These are phyloP conservation scores for Telenomus remus DNA, from an alignment of 1,140 invertebrate genomes.

Conservation along the genomic window DNA sequence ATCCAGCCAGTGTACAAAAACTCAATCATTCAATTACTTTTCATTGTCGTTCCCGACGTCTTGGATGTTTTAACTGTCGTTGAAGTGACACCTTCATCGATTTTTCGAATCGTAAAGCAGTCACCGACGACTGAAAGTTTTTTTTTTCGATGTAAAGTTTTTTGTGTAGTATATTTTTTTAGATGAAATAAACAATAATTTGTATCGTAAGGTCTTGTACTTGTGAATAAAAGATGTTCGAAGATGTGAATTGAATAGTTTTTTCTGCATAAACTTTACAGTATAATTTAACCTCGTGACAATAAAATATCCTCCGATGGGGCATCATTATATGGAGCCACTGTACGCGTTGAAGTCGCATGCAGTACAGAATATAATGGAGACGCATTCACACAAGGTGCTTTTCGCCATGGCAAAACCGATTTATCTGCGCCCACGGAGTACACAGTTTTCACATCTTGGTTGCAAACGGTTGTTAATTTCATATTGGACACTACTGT, in stretches of 20 bases:
- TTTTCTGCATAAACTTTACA: constrained; percentile 40
- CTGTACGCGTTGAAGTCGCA: constrained; percentile 50
- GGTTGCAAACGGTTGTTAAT: no score
- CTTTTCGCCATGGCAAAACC: constrained; percentile 66
- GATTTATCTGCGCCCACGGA: constrained; percentile 71
- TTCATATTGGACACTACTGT: no score
- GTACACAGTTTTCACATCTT: constrained; percentile 8
- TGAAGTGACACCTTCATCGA: no score
- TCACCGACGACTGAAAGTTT: no score
- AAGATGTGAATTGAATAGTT: constrained; percentile 47
- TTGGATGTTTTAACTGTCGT: not conserved
- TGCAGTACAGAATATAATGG: constrained; percentile 61
- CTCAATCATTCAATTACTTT: not conserved
- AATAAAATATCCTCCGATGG: constrained; percentile 51
- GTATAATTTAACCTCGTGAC: constrained; percentile 51
- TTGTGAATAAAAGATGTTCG: not conserved
- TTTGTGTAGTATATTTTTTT: no score
- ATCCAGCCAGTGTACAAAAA: not conserved
- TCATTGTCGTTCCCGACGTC: not conserved
- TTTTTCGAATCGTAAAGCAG: no score
- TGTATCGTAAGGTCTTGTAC: constrained; percentile 17
- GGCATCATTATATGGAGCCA: constrained; percentile 58
- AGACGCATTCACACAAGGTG: constrained; percentile 69
- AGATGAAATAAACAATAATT: no score
- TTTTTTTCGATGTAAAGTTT: no score